Conservation (phyloP, 1,140 invertebrate genomes). For the Nautilus pompilius region DNA sequence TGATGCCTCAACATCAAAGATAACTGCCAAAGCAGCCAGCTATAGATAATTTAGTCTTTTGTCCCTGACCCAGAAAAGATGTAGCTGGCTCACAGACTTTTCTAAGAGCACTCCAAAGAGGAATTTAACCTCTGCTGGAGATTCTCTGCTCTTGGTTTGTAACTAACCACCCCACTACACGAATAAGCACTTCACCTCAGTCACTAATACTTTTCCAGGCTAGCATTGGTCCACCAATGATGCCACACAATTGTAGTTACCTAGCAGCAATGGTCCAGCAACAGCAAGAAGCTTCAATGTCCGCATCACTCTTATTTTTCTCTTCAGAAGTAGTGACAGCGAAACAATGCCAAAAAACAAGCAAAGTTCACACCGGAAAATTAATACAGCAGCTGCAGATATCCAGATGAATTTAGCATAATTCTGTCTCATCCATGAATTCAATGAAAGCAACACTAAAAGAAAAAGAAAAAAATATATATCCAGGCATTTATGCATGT, state of each 20-base stretch:
- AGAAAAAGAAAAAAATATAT: constrained; percentile 30
- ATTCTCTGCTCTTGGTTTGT: neutral
- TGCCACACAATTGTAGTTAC: no score
- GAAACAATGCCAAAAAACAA: constrained; percentile 85
- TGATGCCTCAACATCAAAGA: no score
- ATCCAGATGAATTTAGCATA: constrained; percentile 75
- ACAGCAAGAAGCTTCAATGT: constrained; percentile 55
- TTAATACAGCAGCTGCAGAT: constrained; percentile 81
- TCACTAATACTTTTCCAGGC: no score
- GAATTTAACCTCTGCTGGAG: neutral
- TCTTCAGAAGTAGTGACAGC: constrained; percentile 69
- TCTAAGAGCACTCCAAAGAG: neutral
- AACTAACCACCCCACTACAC: no score
- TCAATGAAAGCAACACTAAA: constrained; percentile 83
- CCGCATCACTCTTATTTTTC: constrained; percentile 56
- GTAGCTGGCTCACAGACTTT: neutral
- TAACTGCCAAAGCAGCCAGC: no score
- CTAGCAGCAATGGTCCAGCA: constrained; percentile 63
- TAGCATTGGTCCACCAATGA: no score
- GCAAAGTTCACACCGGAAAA: constrained; percentile 87
- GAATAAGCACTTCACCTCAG: no score
- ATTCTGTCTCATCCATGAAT: constrained; percentile 78
- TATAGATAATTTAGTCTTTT: no score
- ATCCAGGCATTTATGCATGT: neutral
- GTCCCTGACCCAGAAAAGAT: no score